Percentiles rank a stretch among this genome's conserved stretches.
phyloP scores from a whole-genome alignment of 2,888 invertebrate genomes.

The Ophonus ardosiacus region DNA sequence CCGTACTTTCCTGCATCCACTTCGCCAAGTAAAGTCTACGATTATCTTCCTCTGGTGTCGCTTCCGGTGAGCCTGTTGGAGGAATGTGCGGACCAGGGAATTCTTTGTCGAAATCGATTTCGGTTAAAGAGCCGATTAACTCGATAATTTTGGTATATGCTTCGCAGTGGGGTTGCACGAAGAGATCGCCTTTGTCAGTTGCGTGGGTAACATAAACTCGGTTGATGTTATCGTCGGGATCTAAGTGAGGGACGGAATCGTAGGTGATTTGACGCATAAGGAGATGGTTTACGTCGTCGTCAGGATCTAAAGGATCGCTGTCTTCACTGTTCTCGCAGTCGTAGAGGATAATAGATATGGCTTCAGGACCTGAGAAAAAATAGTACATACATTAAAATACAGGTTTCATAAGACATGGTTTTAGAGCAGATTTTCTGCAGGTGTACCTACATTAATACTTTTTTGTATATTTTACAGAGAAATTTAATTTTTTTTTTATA shows the following conservation, averaged over 20 bases:
- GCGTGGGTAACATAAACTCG: conserved; percentile 74
- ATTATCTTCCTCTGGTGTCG: conserved; percentile 7
- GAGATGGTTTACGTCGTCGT: conserved; percentile 72
- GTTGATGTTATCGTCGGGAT: conserved; percentile 48
- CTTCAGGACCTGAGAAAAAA: conserved; percentile 13
- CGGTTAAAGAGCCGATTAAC: not conserved
- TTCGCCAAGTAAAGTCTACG: conserved; percentile 16
- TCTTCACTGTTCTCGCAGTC: conserved; percentile 70
- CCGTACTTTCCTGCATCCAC: conserved; percentile 72
- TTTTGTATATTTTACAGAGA: no score
- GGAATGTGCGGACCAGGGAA: conserved; percentile 29
- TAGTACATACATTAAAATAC: no score
- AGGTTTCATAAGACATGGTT: no score
- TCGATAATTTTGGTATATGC: conserved; percentile 68
- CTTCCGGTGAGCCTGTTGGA: not conserved
- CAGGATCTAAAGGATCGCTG: conserved; percentile 76
- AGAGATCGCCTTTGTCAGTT: conserved; percentile 74
- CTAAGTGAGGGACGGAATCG: conserved; percentile 70
- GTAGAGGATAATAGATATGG: conserved; percentile 31
- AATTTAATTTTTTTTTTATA: no score
- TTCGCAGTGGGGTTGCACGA: conserved; percentile 73
- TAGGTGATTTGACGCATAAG: conserved; percentile 70
- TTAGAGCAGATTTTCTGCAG: no score
- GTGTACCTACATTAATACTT: no score
- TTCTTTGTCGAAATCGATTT: conserved; percentile 15